Conservation (phyloP, 2,113 vertebrate species). For the Castor canadensis region DNA sequence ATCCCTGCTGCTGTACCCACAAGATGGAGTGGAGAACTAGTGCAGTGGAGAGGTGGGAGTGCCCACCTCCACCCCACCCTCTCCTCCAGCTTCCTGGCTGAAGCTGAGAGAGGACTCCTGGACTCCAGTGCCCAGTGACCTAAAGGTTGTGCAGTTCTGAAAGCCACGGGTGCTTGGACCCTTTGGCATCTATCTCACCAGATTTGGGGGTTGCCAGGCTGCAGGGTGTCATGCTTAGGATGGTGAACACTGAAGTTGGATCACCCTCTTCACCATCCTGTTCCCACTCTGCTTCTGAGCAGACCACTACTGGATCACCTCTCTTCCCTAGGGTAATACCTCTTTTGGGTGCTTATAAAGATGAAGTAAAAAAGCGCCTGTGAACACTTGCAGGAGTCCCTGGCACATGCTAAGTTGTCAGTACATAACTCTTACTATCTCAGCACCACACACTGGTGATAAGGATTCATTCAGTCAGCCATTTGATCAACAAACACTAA, state of each 20-base stretch:
- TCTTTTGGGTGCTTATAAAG: neutral
- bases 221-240: neutral
- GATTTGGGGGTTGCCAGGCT: neutral
- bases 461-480: neutral
- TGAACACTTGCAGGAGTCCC: neutral
- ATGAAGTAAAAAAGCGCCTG: neutral
- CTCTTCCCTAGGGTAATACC: neutral
- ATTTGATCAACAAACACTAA: neutral
- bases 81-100: neutral
- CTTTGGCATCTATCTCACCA: neutral
- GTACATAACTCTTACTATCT: neutral
- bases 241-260: neutral
- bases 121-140: neutral
- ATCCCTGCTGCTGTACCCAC: neutral
- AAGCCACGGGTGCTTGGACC: neutral
- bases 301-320: neutral
- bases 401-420: neutral
- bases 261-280: fast-evolving
- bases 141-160: neutral
- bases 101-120: neutral
- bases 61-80: neutral
- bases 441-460: neutral
- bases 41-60: neutral
- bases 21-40: neutral
- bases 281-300: neutral